Evolutionary conservation across 2,888 invertebrate genomes (phyloP).

Genomic region (Idaea dimidiata): DNA sequence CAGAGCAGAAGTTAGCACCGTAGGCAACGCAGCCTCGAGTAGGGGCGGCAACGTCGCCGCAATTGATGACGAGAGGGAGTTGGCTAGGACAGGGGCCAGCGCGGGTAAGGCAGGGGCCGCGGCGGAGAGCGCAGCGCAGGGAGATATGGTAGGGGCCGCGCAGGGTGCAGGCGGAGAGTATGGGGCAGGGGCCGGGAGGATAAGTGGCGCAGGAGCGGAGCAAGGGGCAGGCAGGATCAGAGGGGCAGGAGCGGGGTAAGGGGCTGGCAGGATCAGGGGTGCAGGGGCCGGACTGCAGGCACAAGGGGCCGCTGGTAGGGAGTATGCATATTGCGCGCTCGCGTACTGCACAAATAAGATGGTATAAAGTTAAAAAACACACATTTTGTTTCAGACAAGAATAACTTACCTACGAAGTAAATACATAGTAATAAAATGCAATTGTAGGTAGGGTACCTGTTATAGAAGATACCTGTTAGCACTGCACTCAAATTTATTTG

Average conservation of each 20-base stretch:
- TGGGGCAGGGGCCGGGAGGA: conserved; percentile 26
- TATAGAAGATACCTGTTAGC: no score
- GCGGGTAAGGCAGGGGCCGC: conserved; percentile 38
- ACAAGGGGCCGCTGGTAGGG: conserved; percentile 9
- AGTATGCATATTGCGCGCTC: conserved; percentile 25
- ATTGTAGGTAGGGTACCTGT: no score
- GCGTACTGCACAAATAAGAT: conserved; percentile 13
- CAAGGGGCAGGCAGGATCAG: conserved; percentile 7
- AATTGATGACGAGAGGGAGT: conserved; percentile 37
- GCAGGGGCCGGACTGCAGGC: conserved; percentile 9
- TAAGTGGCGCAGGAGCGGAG: conserved; percentile 14
- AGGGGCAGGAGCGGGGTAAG: not conserved
- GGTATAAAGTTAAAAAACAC: no score
- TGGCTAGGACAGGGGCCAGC: conserved; percentile 37
- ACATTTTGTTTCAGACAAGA: no score
- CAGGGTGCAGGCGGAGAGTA: conserved; percentile 26
- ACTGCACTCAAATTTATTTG: no score
- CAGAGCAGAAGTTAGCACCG: conserved; percentile 48
- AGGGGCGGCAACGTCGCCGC: conserved; percentile 37
- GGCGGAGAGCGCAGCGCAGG: conserved; percentile 27
- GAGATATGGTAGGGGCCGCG: conserved; percentile 13
- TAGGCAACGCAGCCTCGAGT: conserved; percentile 48
- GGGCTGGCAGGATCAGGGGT: conserved; percentile 7
- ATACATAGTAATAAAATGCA: no score
- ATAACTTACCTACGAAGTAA: no score